These are phyloP conservation scores for Formica selysi DNA, from an alignment of 1,140 invertebrate species.

Conservation along the genomic window DNA sequence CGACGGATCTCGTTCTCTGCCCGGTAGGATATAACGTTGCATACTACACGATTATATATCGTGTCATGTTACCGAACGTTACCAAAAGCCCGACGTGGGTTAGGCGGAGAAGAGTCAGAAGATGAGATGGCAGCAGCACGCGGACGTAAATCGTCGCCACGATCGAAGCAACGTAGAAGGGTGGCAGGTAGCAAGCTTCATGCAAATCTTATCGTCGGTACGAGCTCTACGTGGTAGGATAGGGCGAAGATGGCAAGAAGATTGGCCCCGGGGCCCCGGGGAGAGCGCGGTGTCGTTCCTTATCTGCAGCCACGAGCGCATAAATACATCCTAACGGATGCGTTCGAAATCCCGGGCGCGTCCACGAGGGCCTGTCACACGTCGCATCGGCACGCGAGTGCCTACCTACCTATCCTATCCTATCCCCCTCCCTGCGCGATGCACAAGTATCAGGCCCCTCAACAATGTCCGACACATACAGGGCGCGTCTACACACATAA, in stretches of 20 bases:
- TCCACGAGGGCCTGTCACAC: slow-evolving; percentile 46
- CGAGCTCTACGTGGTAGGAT: slow-evolving; percentile 59
- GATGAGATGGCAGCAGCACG: slow-evolving; percentile 47
- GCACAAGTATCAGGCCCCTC: slow-evolving; percentile 2
- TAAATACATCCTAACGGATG: slow-evolving; percentile 81
- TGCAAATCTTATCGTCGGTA: slow-evolving; percentile 74
- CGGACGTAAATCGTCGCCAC: slow-evolving; percentile 72
- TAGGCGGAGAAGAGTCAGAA: slow-evolving; percentile 38
- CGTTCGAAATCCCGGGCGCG: slow-evolving; percentile 59
- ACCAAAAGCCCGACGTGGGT: slow-evolving; percentile 32
- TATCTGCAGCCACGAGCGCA: slow-evolving; percentile 81
- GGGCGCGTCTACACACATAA: slow-evolving; percentile 18
- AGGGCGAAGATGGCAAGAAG: slow-evolving; percentile 78
- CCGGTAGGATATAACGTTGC: slow-evolving; percentile 1
- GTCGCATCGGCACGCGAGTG: slow-evolving; percentile 45
- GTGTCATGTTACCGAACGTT: slow-evolving; percentile 11
- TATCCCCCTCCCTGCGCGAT: not conserved
- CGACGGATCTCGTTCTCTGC: not conserved
- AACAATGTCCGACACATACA: slow-evolving; percentile 42
- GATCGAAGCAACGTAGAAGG: slow-evolving; percentile 59
- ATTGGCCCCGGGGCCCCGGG: slow-evolving; percentile 74
- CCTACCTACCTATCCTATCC: slow-evolving; percentile 14
- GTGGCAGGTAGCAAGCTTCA: slow-evolving; percentile 38
- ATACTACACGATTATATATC: slow-evolving; percentile 28
- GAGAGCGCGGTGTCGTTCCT: slow-evolving; percentile 80